Percentiles rank a stretch among this genome's conserved stretches.
Evolutionary conservation across 2,113 vertebrate genomes (phyloP).

Genomic region (pig (Sus scrofa)): DNA sequence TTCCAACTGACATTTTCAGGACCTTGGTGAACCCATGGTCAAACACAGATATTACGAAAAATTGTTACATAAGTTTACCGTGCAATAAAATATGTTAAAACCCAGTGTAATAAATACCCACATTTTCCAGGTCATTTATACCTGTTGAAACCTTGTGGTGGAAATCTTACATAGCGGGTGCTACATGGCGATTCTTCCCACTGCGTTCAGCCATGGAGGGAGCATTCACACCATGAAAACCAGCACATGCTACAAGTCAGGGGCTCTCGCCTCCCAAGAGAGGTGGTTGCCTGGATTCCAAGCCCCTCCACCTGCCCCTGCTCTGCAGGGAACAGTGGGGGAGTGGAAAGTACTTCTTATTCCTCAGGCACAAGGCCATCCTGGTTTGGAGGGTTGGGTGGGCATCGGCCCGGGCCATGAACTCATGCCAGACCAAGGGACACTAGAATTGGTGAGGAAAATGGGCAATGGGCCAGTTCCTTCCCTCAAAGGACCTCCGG

Average conservation of each 20-base stretch:
- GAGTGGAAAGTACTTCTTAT: not conserved
- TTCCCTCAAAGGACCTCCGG: not conserved
- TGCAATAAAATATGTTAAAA: not conserved
- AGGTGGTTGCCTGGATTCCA: not conserved
- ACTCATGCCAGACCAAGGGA: not conserved
- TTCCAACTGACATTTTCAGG: not conserved
- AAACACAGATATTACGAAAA: not conserved
- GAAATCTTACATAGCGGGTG: not conserved
- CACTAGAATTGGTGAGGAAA: accelerated
- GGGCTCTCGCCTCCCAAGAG: not conserved
- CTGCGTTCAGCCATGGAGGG: accelerated
- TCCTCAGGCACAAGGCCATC: not conserved
- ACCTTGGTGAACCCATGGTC: not conserved
- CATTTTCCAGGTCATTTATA: accelerated
- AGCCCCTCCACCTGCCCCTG: too few species aligned
- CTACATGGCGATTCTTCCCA: too few species aligned
- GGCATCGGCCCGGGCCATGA: not conserved
- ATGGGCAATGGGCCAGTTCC: accelerated
- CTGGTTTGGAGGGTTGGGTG: not conserved
- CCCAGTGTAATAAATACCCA: not conserved
- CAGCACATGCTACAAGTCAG: accelerated
- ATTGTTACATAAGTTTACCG: not conserved
- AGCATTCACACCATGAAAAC: not conserved
- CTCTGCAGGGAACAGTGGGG: not conserved
- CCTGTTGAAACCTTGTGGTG: accelerated